These are phyloP conservation scores for Phalloptychus januarius DNA, from an alignment of 2,797 vertebrate species.

Conservation along the genomic window DNA sequence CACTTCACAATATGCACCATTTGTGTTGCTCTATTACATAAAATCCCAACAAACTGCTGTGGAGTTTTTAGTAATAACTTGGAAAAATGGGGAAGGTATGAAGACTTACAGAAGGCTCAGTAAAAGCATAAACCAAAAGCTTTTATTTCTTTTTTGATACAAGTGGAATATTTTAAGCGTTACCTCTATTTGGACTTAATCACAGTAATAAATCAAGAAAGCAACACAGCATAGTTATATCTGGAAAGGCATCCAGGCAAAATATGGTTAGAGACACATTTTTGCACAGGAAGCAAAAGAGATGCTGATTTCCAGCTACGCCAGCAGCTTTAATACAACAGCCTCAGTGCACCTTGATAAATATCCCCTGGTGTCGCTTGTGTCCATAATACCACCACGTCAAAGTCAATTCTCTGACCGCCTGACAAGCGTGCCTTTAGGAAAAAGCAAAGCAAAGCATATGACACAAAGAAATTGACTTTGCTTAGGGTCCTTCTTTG, in stretches of 20 bases:
- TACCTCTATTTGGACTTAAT: slow-evolving; percentile 13
- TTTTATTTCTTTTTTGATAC: slow-evolving; percentile 21
- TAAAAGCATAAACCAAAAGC: slow-evolving; percentile 54
- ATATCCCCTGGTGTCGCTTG: slow-evolving; percentile 36
- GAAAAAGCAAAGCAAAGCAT: slow-evolving; percentile 64
- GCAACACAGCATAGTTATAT: slow-evolving; percentile 1
- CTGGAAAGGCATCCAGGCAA: slow-evolving; percentile 22
- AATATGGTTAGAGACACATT: slow-evolving; percentile 16
- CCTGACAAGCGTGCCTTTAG: slow-evolving; percentile 42
- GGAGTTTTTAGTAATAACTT: not conserved
- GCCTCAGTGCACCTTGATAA: slow-evolving; percentile 54
- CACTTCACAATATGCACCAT: not conserved
- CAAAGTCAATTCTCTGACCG: slow-evolving; percentile 49
- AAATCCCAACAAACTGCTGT: not conserved
- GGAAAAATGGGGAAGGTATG: not conserved
- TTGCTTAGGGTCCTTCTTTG: slow-evolving; percentile 61
- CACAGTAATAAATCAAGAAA: slow-evolving; percentile 25
- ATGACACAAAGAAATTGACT: slow-evolving; percentile 66
- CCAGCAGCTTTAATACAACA: slow-evolving; percentile 40
- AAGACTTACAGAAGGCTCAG: not conserved
- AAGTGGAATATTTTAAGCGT: slow-evolving; percentile 47
- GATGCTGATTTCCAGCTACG: slow-evolving; percentile 37
- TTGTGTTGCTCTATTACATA: not conserved
- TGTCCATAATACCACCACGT: slow-evolving; percentile 27
- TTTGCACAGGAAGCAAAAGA: slow-evolving; percentile 15